Percentiles rank a stretch among this genome's conserved stretches.
Evolutionary conservation across 2,113 vertebrate genomes (phyloP).

Genomic region (Martes martes): DNA sequence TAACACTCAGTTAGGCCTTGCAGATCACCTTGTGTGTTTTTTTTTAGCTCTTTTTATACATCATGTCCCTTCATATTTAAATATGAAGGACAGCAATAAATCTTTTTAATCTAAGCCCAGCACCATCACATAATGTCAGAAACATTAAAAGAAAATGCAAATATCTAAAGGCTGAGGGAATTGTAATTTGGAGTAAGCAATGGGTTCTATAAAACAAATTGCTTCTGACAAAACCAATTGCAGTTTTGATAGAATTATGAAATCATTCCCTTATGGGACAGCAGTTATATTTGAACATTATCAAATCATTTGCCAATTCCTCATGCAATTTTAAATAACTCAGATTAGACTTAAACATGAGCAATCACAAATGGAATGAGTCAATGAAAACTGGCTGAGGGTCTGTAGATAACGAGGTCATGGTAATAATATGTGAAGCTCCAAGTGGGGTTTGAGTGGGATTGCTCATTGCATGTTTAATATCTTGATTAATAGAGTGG

Average conservation of each 20-base stretch:
- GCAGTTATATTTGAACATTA: constrained; percentile 31
- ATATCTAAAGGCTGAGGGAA: constrained; percentile 1
- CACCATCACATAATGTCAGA: neutral
- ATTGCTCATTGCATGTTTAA: neutral
- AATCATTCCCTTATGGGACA: constrained; percentile 16
- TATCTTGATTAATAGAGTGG: neutral
- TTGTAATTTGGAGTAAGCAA: constrained; percentile 32
- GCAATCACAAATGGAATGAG: neutral
- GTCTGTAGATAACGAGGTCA: neutral
- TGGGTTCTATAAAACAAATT: constrained; percentile 39
- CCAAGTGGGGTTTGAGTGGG: neutral
- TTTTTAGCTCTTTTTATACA: neutral
- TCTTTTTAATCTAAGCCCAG: neutral
- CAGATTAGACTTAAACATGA: constrained; percentile 31
- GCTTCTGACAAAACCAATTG: constrained; percentile 57
- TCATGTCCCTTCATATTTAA: neutral
- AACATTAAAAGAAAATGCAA: constrained; percentile 25
- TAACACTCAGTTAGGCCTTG: neutral
- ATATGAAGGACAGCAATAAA: neutral
- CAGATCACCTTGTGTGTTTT: neutral
- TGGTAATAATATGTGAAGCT: neutral
- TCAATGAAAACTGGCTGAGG: neutral
- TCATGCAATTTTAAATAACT: constrained; percentile 53
- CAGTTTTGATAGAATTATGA: constrained; percentile 52
- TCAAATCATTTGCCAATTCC: constrained; percentile 38